Evolutionary conservation across 2,888 invertebrate genomes (phyloP).

Genomic region (Unio pictorum): DNA sequence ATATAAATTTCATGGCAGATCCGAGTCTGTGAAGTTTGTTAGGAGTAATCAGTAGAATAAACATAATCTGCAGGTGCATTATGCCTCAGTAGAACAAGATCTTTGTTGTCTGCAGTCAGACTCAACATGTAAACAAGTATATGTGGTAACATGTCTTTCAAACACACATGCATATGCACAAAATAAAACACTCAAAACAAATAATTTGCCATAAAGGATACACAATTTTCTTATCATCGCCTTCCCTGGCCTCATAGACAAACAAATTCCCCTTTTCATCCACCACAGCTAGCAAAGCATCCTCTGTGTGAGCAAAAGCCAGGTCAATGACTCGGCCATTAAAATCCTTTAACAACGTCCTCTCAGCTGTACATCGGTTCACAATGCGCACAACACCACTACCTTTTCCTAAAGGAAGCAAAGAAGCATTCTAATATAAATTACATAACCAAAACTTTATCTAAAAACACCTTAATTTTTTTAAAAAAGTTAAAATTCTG

Average conservation of each 20-base stretch:
- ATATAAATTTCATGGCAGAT: too few relatives aligned
- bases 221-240: conserved; percentile 59
- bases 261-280: conserved; percentile 89
- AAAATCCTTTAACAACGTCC: conserved; percentile 89
- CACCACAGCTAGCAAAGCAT: conserved; percentile 87
- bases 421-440: neutral
- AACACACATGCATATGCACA: neutral
- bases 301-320: conserved; percentile 88
- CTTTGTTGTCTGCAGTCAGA: too few relatives aligned
- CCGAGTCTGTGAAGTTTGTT: too few relatives aligned
- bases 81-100: too few relatives aligned
- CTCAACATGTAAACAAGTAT: too few relatives aligned
- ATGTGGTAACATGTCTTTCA: neutral
- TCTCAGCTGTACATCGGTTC: conserved; percentile 82
- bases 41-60: too few relatives aligned
- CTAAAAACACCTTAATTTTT: too few relatives aligned
- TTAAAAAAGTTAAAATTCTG: too few relatives aligned
- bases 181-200: neutral
- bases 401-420: conserved; percentile 58
- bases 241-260: conserved; percentile 74
- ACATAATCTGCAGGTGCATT: too few relatives aligned
- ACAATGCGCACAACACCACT: conserved; percentile 85
- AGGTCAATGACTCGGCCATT: conserved; percentile 91
- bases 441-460: too few relatives aligned
- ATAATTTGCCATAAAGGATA: conserved; percentile 59